Evolutionary conservation across 1,140 invertebrate species (phyloP), one percentile per base, ranked within the genome.

Genomic region (Lucilia cuprina): DNA sequence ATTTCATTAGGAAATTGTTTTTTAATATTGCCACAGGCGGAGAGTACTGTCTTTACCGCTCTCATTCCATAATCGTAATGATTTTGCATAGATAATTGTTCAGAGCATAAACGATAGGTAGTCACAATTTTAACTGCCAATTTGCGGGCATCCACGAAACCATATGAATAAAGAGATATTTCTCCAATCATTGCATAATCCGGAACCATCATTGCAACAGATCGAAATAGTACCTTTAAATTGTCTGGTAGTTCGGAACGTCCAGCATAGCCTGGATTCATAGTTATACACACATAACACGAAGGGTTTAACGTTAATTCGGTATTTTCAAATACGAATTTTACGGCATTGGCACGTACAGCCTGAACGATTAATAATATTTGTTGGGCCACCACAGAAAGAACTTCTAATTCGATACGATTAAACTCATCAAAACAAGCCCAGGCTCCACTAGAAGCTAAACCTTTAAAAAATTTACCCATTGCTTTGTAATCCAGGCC

Each of bases 391-490:
- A 97, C 94, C 0, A 96, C 96, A 0, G 95, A 96, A 0, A 97
- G 88, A 5, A 97, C 96, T 92, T 98, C 97, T 74, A 98, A 92
- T 86, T 98, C 97, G 85, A 99, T 98, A n/a, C 96, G 92, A 90
- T 98, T 98, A 89, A 99, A 98, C 91, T 98, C 97, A 88, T 99
- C 97, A 88, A 99, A 98, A 89, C 97, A 98, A 0, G 96, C 96
- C 97, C 97, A 98, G 0, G 97, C 96, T 0, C 97, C 98, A 19
- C 93, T 96, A 7, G 96, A 95, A 9, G 97, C 96, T 4, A 98
- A 89, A 25, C 97, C 97, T 91, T 96, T 96, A 87, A 97, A 96
- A 91, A 96, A 96, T 91, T 98, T 98, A 34, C 97, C 96, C 94
- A 99, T 96, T 47, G 96, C 96, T 88, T 97, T 97, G 89, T 97